These are phyloP conservation scores for Agonopterix subpropinquella DNA, from an alignment of 2,888 invertebrate species.

Conservation along the genomic window DNA sequence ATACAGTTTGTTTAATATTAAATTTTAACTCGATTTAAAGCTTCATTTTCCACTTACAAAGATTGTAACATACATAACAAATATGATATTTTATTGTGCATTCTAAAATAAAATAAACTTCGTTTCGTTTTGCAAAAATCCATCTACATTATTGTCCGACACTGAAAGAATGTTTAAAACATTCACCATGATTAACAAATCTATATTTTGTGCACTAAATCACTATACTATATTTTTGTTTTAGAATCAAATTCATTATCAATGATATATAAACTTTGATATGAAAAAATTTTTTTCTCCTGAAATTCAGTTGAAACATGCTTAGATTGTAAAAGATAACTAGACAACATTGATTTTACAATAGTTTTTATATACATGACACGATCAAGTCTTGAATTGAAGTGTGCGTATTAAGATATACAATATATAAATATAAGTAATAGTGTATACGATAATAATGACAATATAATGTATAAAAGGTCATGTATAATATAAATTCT, in stretches of 20 bases:
- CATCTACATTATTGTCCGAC: constrained; percentile 68
- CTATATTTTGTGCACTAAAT: neutral
- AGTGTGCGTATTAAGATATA: constrained; percentile 55
- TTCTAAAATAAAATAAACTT: constrained; percentile 17
- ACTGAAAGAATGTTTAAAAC: constrained; percentile 53
- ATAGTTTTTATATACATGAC: constrained; percentile 46
- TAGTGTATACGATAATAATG: constrained; percentile 30
- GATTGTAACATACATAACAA: constrained; percentile 39
- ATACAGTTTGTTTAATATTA: neutral
- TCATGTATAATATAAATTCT: constrained; percentile 6
- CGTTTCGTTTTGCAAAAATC: constrained; percentile 21
- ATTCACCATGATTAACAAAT: constrained; percentile 30
- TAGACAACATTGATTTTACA: constrained; percentile 46
- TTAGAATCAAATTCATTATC: constrained; percentile 5
- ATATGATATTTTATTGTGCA: constrained; percentile 22
- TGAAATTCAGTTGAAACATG: constrained; percentile 10
- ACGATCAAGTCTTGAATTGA: constrained; percentile 64
- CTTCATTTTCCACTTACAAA: constrained; percentile 63
- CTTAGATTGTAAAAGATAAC: constrained; percentile 42
- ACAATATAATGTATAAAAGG: constrained; percentile 12
- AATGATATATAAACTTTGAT: constrained; percentile 7
- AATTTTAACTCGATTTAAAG: constrained; percentile 66
- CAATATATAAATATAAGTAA: constrained; percentile 25
- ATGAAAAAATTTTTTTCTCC: constrained; percentile 1
- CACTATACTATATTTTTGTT: neutral